Evolutionary conservation across 2,888 invertebrate species (phyloP).

Genomic region (Ennomos erosarius): DNA sequence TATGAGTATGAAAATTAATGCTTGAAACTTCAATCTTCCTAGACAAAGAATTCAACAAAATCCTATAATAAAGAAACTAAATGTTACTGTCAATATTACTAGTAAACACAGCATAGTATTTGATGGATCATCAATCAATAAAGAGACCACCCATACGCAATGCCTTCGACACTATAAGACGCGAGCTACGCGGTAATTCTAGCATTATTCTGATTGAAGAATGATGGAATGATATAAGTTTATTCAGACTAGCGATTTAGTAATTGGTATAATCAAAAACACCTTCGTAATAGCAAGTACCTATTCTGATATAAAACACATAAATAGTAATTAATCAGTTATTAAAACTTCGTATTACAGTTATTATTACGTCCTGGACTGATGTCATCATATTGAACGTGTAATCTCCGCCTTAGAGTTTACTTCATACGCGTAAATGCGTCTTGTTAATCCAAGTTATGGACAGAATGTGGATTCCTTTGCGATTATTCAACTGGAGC

Average conservation of each 20-base stretch:
- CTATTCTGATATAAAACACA: too few species aligned
- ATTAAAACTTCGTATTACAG: too few species aligned
- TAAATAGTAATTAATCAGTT: too few species aligned
- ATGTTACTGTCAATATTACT: constrained; percentile 2
- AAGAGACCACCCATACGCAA: constrained; percentile 23
- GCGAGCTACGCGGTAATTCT: too few species aligned
- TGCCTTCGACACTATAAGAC: background rate
- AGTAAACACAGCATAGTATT: background rate
- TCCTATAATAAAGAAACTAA: constrained; percentile 12
- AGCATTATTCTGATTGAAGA: too few species aligned
- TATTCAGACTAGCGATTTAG: too few species aligned
- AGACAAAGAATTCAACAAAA: constrained; percentile 19
- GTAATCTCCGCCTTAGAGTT: background rate
- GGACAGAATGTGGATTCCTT: constrained; percentile 26
- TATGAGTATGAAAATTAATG: constrained; percentile 2
- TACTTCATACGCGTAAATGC: constrained; percentile 10
- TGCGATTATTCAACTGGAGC: constrained; percentile 23
- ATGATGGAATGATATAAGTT: too few species aligned
- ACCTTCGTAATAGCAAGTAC: too few species aligned
- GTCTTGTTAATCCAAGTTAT: constrained; percentile 25
- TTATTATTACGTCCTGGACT: too few species aligned
- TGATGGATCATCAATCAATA: constrained; percentile 11
- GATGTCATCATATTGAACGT: too few species aligned
- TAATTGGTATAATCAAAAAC: too few species aligned
- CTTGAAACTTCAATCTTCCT: constrained; percentile 8